Evolutionary conservation across 1,140 invertebrate genomes (phyloP), one percentile per base, ranked within the genome.

Genomic region (Wasmannia auropunctata): DNA sequence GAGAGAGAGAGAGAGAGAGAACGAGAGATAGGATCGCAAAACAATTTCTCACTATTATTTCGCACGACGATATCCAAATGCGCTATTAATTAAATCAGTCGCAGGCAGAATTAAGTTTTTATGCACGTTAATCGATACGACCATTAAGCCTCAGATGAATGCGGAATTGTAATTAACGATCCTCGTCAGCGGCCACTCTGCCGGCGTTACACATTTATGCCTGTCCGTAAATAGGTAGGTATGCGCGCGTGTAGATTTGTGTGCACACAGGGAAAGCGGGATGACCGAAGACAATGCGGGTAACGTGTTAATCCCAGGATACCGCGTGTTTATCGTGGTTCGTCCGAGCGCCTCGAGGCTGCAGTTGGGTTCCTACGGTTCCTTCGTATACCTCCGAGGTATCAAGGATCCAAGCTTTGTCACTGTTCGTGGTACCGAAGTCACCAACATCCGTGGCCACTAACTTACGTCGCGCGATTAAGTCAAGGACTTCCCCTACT

Each of bases 251-350:
- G 28, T 22, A 22, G 28, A 22, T 34, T 31, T 22, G 37, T 3
- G 62, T 8, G 51, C 51, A 6, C 34, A 67, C 22, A 14, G 11
- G 7, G 34, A 40, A 46, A 62, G 46, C 49, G 37, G 28, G 31
- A 28, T n/a, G 58, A 63, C 69, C 67, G 86, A 85, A 84, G 87
- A 87, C 89, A 90, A 90, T 90, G 74, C 86, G 80, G 88, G 88
- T 72, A 87, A 72, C 77, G 89, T 80, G 89, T 90, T 90, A 90
- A 90, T 90, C 89, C 86, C 89, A 62, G 62, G 79, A 87, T 87
- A 90, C 86, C 86, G 74, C 69, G 74, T 85, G 88, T 90, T 90
- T 90, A 90, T 90, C 86, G 83, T 51, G 58, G 34, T 46, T 69
- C 79, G 80, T 70, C 86, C 88, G 51, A 90, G 67, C 76, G 56